A percentile compares a stretch with the other conserved stretches of the same genome.
These are phyloP conservation scores for Bryconaethiops microstoma DNA, from an alignment of 2,797 vertebrate species.

Conservation along the genomic window DNA sequence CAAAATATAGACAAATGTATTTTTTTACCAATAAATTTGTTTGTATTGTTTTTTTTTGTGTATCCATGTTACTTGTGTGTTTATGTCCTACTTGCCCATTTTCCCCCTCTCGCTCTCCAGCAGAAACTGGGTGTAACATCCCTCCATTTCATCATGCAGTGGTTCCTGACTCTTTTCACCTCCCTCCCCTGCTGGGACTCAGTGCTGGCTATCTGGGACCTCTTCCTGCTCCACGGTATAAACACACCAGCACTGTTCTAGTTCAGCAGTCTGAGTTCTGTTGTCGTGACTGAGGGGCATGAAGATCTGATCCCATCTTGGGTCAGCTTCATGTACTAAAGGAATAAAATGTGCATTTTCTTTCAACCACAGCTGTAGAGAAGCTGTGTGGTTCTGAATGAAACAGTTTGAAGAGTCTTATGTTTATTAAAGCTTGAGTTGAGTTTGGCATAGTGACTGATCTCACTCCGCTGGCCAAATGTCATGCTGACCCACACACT, in stretches of 20 bases:
- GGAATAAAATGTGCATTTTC: too few species aligned
- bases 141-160: slow-evolving; percentile 75
- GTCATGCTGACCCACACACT: not conserved
- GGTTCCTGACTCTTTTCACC: slow-evolving; percentile 81
- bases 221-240: slow-evolving; percentile 76
- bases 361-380: too few species aligned
- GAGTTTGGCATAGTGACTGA: not conserved
- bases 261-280: not conserved
- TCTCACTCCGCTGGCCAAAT: not conserved
- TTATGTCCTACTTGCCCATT: too few species aligned
- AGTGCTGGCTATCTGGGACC: slow-evolving; percentile 78
- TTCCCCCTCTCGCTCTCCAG: slow-evolving; percentile 55
- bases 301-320: too few species aligned
- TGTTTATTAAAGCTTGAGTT: not conserved
- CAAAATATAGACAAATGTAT: too few species aligned
- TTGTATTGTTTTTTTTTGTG: too few species aligned
- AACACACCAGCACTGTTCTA: not conserved
- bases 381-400: not conserved
- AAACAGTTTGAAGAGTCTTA: not conserved
- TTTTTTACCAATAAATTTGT: too few species aligned
- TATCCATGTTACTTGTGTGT: too few species aligned
- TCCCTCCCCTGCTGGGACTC: slow-evolving; percentile 82
- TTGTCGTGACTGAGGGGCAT: too few species aligned
- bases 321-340: too few species aligned
- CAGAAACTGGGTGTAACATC: slow-evolving; percentile 73